Conservation (phyloP, 53 echinoderm and acorn worm species). For the Astropecten irregularis region DNA sequence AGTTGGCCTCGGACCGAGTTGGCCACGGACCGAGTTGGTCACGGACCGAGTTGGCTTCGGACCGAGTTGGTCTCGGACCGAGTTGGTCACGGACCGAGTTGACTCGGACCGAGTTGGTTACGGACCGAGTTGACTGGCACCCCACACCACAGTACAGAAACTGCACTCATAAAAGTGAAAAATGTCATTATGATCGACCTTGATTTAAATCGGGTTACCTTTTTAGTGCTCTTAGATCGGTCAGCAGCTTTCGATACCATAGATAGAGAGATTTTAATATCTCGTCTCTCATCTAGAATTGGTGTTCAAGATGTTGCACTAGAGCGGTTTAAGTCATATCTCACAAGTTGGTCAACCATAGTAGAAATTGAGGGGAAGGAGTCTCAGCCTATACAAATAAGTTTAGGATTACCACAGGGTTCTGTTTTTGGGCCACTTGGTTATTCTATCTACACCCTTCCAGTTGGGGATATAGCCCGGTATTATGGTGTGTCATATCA, state of each 20-base stretch:
- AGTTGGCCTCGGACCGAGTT: no score
- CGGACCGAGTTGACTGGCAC: no score
- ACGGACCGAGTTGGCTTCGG: no score
- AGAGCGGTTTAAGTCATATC: no score
- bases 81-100: no score
- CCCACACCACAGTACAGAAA: background rate
- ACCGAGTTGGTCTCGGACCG: no score
- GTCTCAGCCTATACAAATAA: background rate
- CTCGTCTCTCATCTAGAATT: constrained; percentile 11
- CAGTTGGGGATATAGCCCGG: background rate
- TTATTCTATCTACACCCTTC: background rate
- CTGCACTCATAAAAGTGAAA: background rate
- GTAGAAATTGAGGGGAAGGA: background rate
- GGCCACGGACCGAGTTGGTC: no score
- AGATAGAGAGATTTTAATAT: background rate
- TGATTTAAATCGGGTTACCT: no score
- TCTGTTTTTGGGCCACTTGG: background rate
- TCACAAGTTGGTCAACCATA: background rate
- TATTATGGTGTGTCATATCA: constrained; percentile 4
- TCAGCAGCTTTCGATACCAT: background rate
- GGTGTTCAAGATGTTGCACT: background rate
- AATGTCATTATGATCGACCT: background rate
- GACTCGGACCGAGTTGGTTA: no score
- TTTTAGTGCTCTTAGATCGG: background rate
- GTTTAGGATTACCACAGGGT: constrained; percentile 9